Evolutionary conservation across 2,888 invertebrate species (phyloP).

Genomic region (Dynastes maya): DNA sequence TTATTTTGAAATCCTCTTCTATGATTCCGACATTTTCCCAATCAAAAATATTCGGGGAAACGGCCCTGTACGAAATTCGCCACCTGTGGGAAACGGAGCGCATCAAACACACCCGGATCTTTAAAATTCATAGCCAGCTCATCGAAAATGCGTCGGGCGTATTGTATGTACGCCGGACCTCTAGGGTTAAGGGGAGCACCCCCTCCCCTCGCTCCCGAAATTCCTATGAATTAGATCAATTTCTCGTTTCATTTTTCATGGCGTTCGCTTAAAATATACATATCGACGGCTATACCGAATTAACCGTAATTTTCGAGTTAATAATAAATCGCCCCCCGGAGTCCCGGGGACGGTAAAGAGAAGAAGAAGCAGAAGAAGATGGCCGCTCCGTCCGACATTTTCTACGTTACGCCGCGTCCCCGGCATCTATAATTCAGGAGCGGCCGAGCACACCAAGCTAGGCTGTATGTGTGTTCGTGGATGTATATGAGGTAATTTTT

Average conservation of each 20-base stretch:
- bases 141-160: slow-evolving; percentile 36
- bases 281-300: slow-evolving; percentile 43
- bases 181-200: not conserved
- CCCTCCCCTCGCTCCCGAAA: slow-evolving; percentile 7
- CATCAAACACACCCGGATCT: slow-evolving; percentile 17
- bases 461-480: not conserved
- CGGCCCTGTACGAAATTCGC: slow-evolving; percentile 19
- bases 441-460: slow-evolving; percentile 6
- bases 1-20: too few species aligned
- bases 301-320: slow-evolving; percentile 41
- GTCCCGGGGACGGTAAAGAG: not conserved
- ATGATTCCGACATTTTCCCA: too few species aligned
- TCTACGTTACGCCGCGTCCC: slow-evolving; percentile 29
- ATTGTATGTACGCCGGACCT: not conserved
- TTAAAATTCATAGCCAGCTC: slow-evolving; percentile 32
- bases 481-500: slow-evolving; percentile 49
- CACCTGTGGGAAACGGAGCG: slow-evolving; percentile 38
- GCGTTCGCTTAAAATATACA: slow-evolving; percentile 27
- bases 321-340: slow-evolving; percentile 33
- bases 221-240: slow-evolving; percentile 42
- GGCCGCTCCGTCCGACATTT: slow-evolving; percentile 43
- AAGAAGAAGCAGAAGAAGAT: not conserved
- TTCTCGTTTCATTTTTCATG: slow-evolving; percentile 31
- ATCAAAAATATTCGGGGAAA: not conserved
- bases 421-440: slow-evolving; percentile 38